Evolutionary conservation across 2,888 invertebrate genomes (phyloP), one percentile per base, ranked within the genome.

Genomic region (Euplexia lucipara): DNA sequence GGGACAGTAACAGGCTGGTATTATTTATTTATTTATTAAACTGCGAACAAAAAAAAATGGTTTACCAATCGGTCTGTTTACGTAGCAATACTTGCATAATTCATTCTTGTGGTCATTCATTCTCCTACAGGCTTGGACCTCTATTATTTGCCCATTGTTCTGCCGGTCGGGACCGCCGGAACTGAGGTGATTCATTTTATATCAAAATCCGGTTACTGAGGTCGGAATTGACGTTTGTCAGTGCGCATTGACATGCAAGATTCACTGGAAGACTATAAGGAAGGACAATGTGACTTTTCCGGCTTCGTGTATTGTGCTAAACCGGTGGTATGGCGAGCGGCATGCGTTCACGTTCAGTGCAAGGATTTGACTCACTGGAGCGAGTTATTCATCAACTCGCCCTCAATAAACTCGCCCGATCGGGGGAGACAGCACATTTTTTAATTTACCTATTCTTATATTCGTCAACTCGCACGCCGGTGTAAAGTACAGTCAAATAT

Each of bases 191-290:
- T 60, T 63, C 47, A 56, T 48, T 70, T 60, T 53, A 52, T 64
- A 64, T 64, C 63, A 70, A 59, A 52, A 64, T 70, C 63, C 59
- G 59, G 26, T 34, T 16, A 6, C 18, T 56, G 70, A 41, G 56
- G 71, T 59, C 59, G 14, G 26, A 10, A 22, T 30, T 32, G 60
- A 75, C 70, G 35, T 48, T 48, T 59, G 44, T 48, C 56, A 59
- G 22, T 44, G 26, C 35, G 20, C 16, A 56, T 14, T 47, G 62
- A 39, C 51, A 63, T 63, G 39, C 26, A 52, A 59, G 54, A 48
- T 59, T 59, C 14, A 59, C n/a, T 18, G 41, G n/a, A 20, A 14
- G 3, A 9, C 6, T n/a, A 8, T 6, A 8, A 22, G 8, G 4
- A 32, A 32, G 22, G 14, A 12, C 18, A 18, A 34, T 8, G 10